Evolutionary conservation across 35 echinoderm and acorn worm species (phyloP).

Genomic region (Amphiura filiformis): DNA sequence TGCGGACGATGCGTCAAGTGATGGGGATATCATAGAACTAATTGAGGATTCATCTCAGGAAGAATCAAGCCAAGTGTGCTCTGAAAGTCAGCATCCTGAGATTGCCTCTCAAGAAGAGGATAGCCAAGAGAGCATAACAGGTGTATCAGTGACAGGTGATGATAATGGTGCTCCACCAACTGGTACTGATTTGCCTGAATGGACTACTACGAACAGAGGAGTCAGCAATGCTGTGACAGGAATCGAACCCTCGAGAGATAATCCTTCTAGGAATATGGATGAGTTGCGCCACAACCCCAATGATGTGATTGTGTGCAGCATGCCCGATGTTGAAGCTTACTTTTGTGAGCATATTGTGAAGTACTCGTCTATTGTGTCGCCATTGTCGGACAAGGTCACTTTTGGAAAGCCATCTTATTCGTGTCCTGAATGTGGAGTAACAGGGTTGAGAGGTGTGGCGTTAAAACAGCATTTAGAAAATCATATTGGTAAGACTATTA

Average conservation of each 20-base stretch:
- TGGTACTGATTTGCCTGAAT: neutral
- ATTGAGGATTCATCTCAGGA: neutral
- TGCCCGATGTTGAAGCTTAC: neutral
- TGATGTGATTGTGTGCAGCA: neutral
- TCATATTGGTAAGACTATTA: neutral
- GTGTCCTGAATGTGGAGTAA: neutral
- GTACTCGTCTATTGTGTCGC: neutral
- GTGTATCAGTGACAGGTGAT: no score
- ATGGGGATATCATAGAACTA: neutral
- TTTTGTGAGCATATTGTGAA: conserved; percentile 5
- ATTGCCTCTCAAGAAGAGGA: no score
- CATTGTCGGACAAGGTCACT: neutral
- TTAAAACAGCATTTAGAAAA: neutral
- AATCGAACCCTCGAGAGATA: neutral
- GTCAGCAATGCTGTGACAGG: neutral
- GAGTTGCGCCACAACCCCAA: neutral
- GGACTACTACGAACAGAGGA: neutral
- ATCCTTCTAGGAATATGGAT: neutral
- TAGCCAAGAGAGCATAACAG: no score
- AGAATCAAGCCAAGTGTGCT: neutral
- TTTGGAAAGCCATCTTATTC: conserved; percentile 2
- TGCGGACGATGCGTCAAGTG: neutral
- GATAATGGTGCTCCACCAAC: no score
- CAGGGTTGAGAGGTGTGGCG: neutral
- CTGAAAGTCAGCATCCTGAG: no score